Conservation (phyloP, 1,140 invertebrate genomes). For the Camponotus pennsylvanicus region DNA sequence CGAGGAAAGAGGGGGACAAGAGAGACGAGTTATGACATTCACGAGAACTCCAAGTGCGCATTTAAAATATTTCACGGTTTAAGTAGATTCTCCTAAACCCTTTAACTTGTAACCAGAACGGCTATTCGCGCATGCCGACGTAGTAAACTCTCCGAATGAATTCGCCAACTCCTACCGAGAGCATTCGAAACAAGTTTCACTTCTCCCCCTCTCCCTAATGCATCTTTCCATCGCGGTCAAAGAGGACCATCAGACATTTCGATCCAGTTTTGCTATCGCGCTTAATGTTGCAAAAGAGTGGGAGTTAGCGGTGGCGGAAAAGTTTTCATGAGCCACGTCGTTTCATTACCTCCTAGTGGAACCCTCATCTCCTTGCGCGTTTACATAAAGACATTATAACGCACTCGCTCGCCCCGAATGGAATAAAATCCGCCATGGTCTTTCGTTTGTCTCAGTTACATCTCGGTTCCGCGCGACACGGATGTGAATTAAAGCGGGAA, state of each 20-base stretch:
- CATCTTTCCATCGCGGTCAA: conserved; percentile 39
- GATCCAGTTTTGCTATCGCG: conserved; percentile 30
- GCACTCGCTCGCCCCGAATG: conserved; percentile 43
- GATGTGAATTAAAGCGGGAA: conserved; percentile 51
- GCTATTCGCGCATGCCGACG: conserved; percentile 21
- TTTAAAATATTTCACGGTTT: conserved; percentile 59
- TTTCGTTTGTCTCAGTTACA: conserved; percentile 33
- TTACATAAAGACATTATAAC: conserved; percentile 69
- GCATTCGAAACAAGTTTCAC: conserved; percentile 53
- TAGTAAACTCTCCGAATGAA: conserved; percentile 54
- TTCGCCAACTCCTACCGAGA: conserved; percentile 29
- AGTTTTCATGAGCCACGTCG: conserved; percentile 66
- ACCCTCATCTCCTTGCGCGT: conserved; percentile 24
- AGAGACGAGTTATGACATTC: conserved; percentile 45
- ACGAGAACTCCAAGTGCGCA: conserved; percentile 16
- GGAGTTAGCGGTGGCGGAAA: conserved; percentile 1
- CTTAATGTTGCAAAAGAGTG: conserved; percentile 33
- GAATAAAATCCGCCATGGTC: not conserved
- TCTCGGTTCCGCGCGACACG: conserved; percentile 19
- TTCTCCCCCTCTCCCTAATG: not conserved
- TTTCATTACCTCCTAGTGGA: conserved; percentile 64
- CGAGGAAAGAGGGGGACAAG: too few species aligned
- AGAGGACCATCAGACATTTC: conserved; percentile 55
- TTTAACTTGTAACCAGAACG: conserved; percentile 46
- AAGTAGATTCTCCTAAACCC: conserved; percentile 32